phyloP scores from a whole-genome alignment of 2,888 invertebrate genomes.

The Mythimna lalbum region DNA sequence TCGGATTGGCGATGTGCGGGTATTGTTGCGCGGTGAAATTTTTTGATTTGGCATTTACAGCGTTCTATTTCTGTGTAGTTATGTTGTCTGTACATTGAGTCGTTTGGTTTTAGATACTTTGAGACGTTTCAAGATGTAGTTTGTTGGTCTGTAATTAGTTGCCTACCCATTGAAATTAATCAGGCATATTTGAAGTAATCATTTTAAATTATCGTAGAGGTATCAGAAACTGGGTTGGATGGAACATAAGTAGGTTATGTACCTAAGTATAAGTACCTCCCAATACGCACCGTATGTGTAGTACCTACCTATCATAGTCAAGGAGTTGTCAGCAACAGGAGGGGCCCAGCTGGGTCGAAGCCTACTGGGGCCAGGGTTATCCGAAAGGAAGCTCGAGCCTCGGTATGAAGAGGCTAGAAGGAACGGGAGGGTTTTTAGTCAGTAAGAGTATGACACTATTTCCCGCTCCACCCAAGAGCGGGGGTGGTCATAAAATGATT shows the following conservation, averaged over 20 bases:
- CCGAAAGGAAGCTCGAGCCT: too few species aligned
- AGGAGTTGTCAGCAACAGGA: too few species aligned
- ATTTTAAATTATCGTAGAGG: not conserved
- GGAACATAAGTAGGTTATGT: not conserved
- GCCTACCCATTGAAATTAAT: too few species aligned
- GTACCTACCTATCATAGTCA: too few species aligned
- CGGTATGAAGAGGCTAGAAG: too few species aligned
- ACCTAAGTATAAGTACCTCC: not conserved
- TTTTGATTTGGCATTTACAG: constrained; percentile 67
- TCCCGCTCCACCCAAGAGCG: too few species aligned
- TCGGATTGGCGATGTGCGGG: constrained; percentile 82
- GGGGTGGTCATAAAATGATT: too few species aligned
- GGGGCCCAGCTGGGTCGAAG: too few species aligned
- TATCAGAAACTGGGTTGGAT: not conserved
- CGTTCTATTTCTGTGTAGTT: constrained; percentile 60
- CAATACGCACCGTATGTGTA: not conserved
- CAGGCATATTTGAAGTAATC: not conserved
- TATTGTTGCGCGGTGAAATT: constrained; percentile 75
- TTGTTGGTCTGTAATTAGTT: not conserved
- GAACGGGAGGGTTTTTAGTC: too few species aligned
- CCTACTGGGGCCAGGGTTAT: too few species aligned
- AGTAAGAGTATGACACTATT: too few species aligned
- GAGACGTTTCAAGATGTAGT: not conserved
- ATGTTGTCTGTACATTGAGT: constrained; percentile 2
- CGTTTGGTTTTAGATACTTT: not conserved